Percentiles rank a stretch among this genome's conserved stretches.
Conservation (phyloP, 2,113 vertebrate species). For the Aldabrachelys gigantea region DNA sequence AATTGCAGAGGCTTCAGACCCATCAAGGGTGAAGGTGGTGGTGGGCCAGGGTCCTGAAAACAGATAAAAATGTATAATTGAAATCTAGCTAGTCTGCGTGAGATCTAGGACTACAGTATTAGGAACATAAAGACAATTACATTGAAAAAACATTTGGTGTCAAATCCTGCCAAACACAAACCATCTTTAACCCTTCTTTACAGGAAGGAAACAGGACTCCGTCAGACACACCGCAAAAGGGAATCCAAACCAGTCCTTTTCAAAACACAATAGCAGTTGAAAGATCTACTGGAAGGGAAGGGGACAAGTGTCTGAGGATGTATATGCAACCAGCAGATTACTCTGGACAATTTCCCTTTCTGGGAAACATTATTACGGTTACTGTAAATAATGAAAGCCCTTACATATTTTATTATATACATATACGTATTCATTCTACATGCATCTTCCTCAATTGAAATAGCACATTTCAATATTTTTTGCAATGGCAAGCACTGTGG, state of each 20-base stretch:
- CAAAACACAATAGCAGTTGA: background rate
- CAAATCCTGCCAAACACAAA: rapidly evolving
- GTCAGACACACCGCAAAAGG: background rate
- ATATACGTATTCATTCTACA: no score
- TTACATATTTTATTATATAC: rapidly evolving
- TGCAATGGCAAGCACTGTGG: background rate
- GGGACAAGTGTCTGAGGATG: background rate
- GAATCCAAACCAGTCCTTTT: background rate
- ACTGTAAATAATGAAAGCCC: rapidly evolving
- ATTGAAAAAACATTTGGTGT: background rate
- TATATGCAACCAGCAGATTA: rapidly evolving
- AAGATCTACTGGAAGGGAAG: background rate
- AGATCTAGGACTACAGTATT: background rate
- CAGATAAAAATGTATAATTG: background rate
- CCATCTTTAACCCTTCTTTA: background rate
- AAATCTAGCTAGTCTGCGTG: rapidly evolving
- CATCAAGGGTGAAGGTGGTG: constrained; percentile 91
- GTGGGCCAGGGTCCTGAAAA: constrained; percentile 91
- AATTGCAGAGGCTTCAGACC: constrained; percentile 96
- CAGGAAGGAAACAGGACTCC: background rate
- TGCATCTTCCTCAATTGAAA: rapidly evolving
- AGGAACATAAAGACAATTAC: background rate
- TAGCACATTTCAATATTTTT: background rate
- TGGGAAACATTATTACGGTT: background rate
- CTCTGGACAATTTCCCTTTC: background rate